Conservation (phyloP, 1,140 invertebrate species). For the Nasonia longicornis region DNA sequence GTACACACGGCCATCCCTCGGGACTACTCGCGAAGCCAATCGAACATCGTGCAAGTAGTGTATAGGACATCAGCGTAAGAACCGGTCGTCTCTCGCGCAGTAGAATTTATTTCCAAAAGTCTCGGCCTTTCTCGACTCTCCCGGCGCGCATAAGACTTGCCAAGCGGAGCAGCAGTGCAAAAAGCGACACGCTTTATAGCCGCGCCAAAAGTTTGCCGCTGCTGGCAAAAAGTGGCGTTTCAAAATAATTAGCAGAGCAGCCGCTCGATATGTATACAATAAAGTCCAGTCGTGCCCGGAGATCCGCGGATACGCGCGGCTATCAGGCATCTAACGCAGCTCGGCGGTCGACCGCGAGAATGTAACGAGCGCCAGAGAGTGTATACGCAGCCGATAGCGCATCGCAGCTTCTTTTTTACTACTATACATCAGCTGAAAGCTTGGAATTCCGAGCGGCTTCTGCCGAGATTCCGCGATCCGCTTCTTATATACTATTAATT, state of each 20-base stretch:
- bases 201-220: neutral
- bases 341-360: neutral
- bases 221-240: too few species aligned
- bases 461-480: too few species aligned
- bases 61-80: neutral
- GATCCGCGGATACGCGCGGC: slow-evolving; percentile 58
- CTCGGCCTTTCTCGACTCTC: neutral
- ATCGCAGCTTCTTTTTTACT: slow-evolving; percentile 24
- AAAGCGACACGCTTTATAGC: too few species aligned
- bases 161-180: too few species aligned
- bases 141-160: neutral
- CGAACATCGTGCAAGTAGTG: too few species aligned
- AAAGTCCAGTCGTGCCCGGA: neutral
- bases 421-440: too few species aligned
- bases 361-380: slow-evolving; percentile 29
- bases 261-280: too few species aligned
- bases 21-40: neutral
- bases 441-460: too few species aligned
- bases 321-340: slow-evolving; percentile 54
- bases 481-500: too few species aligned
- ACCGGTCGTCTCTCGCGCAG: neutral
- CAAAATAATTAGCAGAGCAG: too few species aligned
- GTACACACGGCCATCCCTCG: neutral
- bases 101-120: neutral
- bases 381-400: neutral